phyloP scores from a whole-genome alignment of 2,888 invertebrate species.

The Calameuta idolon region DNA sequence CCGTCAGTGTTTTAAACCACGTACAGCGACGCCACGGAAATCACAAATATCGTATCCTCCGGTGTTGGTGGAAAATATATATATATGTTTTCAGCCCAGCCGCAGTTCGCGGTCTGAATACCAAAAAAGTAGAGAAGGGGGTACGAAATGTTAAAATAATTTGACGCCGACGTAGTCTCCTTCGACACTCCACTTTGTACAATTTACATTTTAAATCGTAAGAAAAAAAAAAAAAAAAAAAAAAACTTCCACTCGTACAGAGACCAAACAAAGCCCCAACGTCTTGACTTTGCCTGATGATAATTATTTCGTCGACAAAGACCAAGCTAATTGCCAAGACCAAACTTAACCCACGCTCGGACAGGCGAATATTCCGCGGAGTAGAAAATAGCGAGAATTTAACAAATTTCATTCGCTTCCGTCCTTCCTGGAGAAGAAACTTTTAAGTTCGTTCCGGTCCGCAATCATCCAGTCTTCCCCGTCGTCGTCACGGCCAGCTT shows the following conservation, averaged over 20 bases:
- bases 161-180: neutral
- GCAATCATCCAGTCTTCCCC: neutral
- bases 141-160: neutral
- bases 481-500: neutral
- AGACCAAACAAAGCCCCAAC: too few relatives aligned
- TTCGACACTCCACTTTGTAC: neutral
- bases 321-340: neutral
- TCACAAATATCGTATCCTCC: neutral
- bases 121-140: neutral
- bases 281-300: neutral
- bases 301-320: neutral
- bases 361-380: neutral
- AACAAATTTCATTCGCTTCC: neutral
- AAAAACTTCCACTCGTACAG: too few relatives aligned
- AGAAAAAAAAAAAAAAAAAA: too few relatives aligned
- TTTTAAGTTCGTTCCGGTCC: neutral
- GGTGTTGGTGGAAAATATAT: neutral
- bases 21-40: neutral
- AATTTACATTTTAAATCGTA: neutral
- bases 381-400: neutral
- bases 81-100: neutral
- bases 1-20: neutral
- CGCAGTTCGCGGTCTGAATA: neutral
- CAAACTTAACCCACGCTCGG: neutral
- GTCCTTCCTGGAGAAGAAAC: neutral